These are phyloP conservation scores for Cuniculus paca DNA, from an alignment of 2,797 vertebrate genomes.

Conservation along the genomic window DNA sequence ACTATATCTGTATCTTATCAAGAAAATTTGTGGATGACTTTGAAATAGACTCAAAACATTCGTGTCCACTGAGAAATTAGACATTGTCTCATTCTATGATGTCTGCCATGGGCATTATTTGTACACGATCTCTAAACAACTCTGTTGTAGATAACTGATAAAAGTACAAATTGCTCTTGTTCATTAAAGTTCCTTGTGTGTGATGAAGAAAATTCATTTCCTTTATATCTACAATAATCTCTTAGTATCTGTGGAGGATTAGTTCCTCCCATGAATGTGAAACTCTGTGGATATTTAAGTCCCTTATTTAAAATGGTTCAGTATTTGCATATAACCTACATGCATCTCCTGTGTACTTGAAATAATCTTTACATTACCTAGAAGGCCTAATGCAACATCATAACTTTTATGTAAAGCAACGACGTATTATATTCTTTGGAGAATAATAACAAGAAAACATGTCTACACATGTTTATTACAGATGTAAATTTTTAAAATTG, in stretches of 20 bases:
- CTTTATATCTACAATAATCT: not conserved
- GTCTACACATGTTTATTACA: not conserved
- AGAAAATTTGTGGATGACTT: not conserved
- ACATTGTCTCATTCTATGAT: not conserved
- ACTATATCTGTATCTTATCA: not conserved
- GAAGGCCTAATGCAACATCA: not conserved
- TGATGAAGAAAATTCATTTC: not conserved
- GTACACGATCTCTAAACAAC: not conserved
- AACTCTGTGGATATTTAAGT: not conserved
- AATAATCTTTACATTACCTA: not conserved
- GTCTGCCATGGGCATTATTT: not conserved
- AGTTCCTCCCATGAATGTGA: not conserved
- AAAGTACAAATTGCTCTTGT: not conserved
- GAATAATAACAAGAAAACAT: not conserved
- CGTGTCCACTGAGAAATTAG: too few species aligned
- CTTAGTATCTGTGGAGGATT: too few species aligned
- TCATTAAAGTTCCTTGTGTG: too few species aligned
- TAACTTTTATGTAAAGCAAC: not conserved
- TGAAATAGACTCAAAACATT: not conserved
- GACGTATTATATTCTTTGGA: not conserved
- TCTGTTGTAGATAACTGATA: not conserved
- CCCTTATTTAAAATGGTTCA: not conserved
- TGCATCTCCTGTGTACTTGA: too few species aligned
- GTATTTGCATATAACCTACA: not conserved
- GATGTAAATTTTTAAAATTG: not conserved